Base-by-base conservation (phyloP, 37 sponge, comb jelly and placozoan species). In the Chondrosia reniformis region DNA sequence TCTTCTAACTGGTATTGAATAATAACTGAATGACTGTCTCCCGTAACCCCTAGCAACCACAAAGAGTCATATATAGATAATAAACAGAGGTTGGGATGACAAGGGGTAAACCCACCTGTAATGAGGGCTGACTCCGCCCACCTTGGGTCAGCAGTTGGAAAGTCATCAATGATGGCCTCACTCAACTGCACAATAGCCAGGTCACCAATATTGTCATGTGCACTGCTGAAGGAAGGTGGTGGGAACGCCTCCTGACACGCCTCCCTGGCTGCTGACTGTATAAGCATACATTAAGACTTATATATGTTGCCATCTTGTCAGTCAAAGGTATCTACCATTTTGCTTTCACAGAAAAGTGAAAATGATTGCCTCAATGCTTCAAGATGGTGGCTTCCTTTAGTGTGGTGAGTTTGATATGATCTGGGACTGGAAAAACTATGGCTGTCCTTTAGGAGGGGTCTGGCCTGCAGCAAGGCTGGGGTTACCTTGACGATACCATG, bases 1-100 rank as follows among this genome's bases (percentile, higher is more conserved):
- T 90, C 80, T 81, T 94, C 80, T 30, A 94, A 61, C 56, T 89
- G 91, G 33, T 94, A 88, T 61, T 84, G 77, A 24, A 90, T 78
- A 45, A 94, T 90, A 38, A 84, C 52, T 5, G 91, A 89, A 4
- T 27, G 36, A 43, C 43, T 41, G 24, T 30, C 17, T 13, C 38
- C 42, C 22, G n/a, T 67, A 4, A 10, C 12, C 37, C 69, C 38
- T 67, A 77, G 59, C 39, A 3, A 49, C 34, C 24, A 64, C 24
- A 37, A 32, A 59, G 21, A 38, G 25, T 3, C 34, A 4, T 8
- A 19, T 3, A 33, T 74, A 57, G 52, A 19, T 49, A 15, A 49
- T 49, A 15, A 49, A 49, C 52, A 19, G 52, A 49, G 15, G 52
- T 19, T 19, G n/a, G 13, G 64, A 63, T 9, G 34, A 7, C 38